Evolutionary conservation across 2,113 vertebrate species (phyloP), one percentile per base, ranked within the genome.

Genomic region (Paramisgurnus dabryanus): DNA sequence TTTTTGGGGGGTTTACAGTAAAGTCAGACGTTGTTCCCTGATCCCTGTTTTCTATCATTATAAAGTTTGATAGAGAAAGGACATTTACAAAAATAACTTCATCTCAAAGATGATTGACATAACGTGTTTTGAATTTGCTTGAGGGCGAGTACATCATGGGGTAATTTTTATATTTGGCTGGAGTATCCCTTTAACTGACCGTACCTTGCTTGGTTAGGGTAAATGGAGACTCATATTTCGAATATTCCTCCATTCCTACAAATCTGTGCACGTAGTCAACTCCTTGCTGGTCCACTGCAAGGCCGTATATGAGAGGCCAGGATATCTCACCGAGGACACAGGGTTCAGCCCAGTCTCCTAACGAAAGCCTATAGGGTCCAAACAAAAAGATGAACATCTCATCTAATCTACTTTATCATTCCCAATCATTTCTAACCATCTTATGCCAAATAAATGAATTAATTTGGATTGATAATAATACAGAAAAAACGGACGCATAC

Each of bases 251-350:
- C 74, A 90, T 18, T 0, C 90, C 89, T 0, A 92, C 87, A 58
- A 90, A 88, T 90, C 88, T 87, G 83, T 92, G 91, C 49, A 92
- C 88, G 4, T 85, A 86, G 74, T 91, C 87, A 2, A 81, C 69
- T 15, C 90, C 89, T 45, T 90, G 86, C 70, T 88, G 89, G 73
- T 92, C 89, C 78, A 91, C 89, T 0, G 80, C 86, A 27, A 90
- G 83, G 1, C 88, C 86, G 9, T 91, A 92, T 41, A 91, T 49
- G 81, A 92, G 82, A 2, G 90, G 84, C 90, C 90, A 90, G 3
- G 89, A 88, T 39, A 85, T 78, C 74, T 90, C 91, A 0, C 84
- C 86, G 67, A 91, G 79, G 39, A 86, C 66, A 80, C 89, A 87
- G 2, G 89, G 60, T 18, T 90, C 85, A 0, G 86, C 66, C 85